These are phyloP conservation scores for Campoletis raptor DNA, from an alignment of 2,888 invertebrate genomes.

Conservation along the genomic window DNA sequence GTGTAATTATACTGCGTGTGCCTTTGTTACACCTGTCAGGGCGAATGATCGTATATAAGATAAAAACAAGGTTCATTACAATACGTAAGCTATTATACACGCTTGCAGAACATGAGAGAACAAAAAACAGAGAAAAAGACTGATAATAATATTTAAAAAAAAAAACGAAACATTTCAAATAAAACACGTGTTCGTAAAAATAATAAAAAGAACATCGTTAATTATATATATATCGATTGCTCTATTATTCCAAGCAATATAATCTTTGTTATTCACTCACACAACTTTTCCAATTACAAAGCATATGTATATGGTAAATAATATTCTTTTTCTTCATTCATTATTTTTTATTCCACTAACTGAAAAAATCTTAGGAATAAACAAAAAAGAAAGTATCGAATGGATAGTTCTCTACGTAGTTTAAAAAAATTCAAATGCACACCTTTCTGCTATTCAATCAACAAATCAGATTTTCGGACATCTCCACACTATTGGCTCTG, in stretches of 20 bases:
- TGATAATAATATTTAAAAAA: conserved; percentile 12
- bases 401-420: conserved; percentile 41
- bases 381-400: conserved; percentile 34
- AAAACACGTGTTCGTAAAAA: conserved; percentile 41
- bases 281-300: conserved; percentile 62
- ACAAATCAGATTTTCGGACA: conserved; percentile 44
- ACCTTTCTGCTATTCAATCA: conserved; percentile 35
- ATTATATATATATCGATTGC: conserved; percentile 31
- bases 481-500: conserved; percentile 50
- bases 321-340: conserved; percentile 42
- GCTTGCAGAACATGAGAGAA: conserved; percentile 46
- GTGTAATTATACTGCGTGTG: conserved; percentile 56
- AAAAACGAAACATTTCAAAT: conserved; percentile 22
- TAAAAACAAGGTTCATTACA: conserved; percentile 52
- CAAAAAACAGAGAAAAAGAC: background rate
- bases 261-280: conserved; percentile 47
- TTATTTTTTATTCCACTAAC: conserved; percentile 53
- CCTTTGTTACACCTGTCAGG: conserved; percentile 55
- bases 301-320: conserved; percentile 54
- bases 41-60: conserved; percentile 36
- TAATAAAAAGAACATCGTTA: conserved; percentile 26
- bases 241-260: conserved; percentile 61
- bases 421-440: conserved; percentile 45
- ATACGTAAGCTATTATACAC: conserved; percentile 68
- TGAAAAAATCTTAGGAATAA: conserved; percentile 39